Base-by-base conservation (phyloP, 2,113 vertebrate genomes). In the Misgurnus anguillicaudatus region DNA sequence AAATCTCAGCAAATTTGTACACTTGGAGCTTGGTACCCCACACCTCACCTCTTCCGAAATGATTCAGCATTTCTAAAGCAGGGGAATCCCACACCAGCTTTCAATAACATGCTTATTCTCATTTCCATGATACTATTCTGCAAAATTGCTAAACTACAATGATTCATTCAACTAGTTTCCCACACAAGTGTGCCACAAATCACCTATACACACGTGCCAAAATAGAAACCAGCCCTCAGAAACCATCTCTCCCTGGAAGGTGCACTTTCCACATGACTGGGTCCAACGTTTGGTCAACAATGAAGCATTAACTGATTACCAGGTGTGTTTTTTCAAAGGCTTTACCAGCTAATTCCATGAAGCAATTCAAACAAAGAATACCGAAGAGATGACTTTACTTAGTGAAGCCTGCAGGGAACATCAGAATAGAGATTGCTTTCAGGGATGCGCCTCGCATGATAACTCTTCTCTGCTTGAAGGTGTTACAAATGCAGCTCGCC, bases 201-300 rank as follows among this genome's bases (percentile, higher is more conserved):
- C 21, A 45, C 62, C 39, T 42, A 60, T 17, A 61, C 41, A 62
- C 61, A 51, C 42, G 1, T 14, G 47, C 42, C 42, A 45, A 45
- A 45, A 45, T 45, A 51, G 47, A 57, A 57, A 57, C 53, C 53
- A 19, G 53, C 9, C 17, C 13, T 51, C 47, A 51, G 13, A 57
- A 57, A 57, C 17, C 53, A 8, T 57, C 7, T 57, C 53, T 19
- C 17, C 17, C 53, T 19, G 53, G 53, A 6, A 16, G 53, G 53
- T 55, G 31, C 70, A 75, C 80, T 58, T 64, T 63, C 75, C 73
- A 79, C 60, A 73, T 38, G 60, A 82, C 61, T 69, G 36, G 66
- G 75, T 36, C 68, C 17, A 57, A 6, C 47, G 9, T 73, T 79
- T 53, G 31, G 45, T 31, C 60, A 9, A 24, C 21, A 31, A 51